Conservation (phyloP, 1,140 invertebrate species). For the Oreohelix idahoensis region DNA sequence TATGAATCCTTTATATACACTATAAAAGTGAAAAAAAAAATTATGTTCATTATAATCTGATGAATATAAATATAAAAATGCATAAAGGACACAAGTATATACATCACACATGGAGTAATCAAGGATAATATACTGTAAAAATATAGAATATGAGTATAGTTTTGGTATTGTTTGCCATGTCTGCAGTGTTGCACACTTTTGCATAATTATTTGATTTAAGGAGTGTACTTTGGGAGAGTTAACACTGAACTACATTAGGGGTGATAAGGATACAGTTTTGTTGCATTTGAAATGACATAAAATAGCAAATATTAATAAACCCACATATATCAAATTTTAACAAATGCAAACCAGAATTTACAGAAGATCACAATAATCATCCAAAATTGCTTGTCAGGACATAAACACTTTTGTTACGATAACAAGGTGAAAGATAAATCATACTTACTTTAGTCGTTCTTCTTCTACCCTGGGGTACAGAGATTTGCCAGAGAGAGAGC, state of each 20-base stretch:
- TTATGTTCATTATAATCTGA: background rate
- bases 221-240: background rate
- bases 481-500: too few relatives aligned
- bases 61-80: too few relatives aligned
- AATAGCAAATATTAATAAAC: background rate
- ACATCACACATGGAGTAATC: background rate
- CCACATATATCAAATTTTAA: background rate
- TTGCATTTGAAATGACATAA: background rate
- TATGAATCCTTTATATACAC: too few relatives aligned
- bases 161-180: background rate
- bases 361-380: too few relatives aligned
- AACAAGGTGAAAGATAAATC: too few relatives aligned
- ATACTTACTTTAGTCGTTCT: too few relatives aligned
- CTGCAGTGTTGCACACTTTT: background rate
- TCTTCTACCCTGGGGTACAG: too few relatives aligned
- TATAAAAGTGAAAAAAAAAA: background rate
- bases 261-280: background rate
- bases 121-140: background rate
- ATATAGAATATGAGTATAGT: slow-evolving; percentile 1
- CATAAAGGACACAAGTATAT: background rate
- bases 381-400: too few relatives aligned
- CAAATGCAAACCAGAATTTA: background rate
- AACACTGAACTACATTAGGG: background rate
- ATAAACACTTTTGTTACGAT: too few relatives aligned
- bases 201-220: background rate